These are phyloP conservation scores for Toxonevra muliebris DNA, from an alignment of 2,888 invertebrate genomes.

Conservation along the genomic window DNA sequence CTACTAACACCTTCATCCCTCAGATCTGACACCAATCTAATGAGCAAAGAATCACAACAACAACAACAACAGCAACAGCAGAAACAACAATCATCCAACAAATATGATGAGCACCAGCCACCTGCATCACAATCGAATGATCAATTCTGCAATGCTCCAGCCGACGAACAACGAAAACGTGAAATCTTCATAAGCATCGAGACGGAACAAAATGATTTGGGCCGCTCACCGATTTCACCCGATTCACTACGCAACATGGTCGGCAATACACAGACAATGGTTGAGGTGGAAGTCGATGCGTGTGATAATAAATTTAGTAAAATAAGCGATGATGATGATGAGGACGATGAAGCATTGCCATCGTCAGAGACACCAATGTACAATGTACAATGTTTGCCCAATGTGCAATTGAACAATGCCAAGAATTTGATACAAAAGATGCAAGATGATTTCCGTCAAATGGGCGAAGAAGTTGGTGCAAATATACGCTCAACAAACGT, in stretches of 20 bases:
- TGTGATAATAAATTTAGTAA: slow-evolving; percentile 61
- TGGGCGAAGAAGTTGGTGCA: slow-evolving; percentile 48
- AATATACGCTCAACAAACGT: slow-evolving; percentile 38
- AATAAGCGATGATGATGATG: slow-evolving; percentile 54
- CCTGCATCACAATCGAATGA: not conserved
- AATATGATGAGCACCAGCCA: slow-evolving; percentile 14
- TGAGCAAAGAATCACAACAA: slow-evolving; percentile 18
- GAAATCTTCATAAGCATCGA: slow-evolving; percentile 64
- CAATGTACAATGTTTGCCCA: slow-evolving; percentile 47
- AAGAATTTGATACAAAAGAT: slow-evolving; percentile 59
- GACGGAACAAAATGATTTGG: slow-evolving; percentile 58
- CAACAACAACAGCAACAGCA: slow-evolving; percentile 17
- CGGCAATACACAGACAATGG: slow-evolving; percentile 56
- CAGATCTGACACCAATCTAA: slow-evolving; percentile 33
- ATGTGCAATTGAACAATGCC: slow-evolving; percentile 60
- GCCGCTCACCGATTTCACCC: slow-evolving; percentile 54
- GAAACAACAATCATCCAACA: slow-evolving; percentile 6
- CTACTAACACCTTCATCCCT: slow-evolving; percentile 38
- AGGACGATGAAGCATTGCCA: slow-evolving; percentile 35
- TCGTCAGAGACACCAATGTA: slow-evolving; percentile 10
- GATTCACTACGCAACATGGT: slow-evolving; percentile 56
- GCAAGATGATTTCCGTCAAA: slow-evolving; percentile 55
- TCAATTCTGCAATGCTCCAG: not conserved
- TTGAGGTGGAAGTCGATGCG: slow-evolving; percentile 59
- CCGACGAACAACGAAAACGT: slow-evolving; percentile 46